A percentile compares a stretch with the other conserved stretches of the same genome.
These are phyloP conservation scores for Eonycteris spelaea DNA, from an alignment of 2,113 vertebrate species.

Conservation along the genomic window DNA sequence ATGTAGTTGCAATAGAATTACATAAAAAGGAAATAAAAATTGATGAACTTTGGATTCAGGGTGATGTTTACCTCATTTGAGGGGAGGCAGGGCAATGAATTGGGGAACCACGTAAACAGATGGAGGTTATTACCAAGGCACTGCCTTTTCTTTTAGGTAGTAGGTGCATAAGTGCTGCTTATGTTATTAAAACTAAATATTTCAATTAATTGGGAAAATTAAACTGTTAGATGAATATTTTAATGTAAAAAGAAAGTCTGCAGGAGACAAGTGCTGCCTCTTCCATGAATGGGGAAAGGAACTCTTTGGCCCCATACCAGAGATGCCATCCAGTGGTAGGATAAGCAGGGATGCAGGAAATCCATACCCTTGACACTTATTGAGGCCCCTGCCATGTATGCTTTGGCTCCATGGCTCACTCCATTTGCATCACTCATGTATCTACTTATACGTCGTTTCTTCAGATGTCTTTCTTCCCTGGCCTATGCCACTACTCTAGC, in stretches of 20 bases:
- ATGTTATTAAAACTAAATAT: slow-evolving; percentile 23
- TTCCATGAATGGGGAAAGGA: background rate
- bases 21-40: background rate
- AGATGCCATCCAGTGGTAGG: background rate
- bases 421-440: background rate
- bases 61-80: slow-evolving; percentile 17
- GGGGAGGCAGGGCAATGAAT: background rate
- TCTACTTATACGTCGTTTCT: background rate
- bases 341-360: background rate
- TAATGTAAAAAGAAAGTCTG: background rate
- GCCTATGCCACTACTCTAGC: background rate
- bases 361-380: background rate
- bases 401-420: background rate
- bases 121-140: background rate
- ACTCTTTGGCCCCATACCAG: background rate
- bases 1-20: slow-evolving; percentile 5
- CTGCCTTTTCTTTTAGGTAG: background rate
- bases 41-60: background rate
- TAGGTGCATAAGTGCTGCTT: background rate
- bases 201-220: slow-evolving; percentile 24
- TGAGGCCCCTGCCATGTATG: background rate
- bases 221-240: background rate
- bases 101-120: background rate
- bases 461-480: background rate
- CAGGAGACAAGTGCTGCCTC: background rate